A percentile compares a stretch with the other conserved stretches of the same genome.
Evolutionary conservation across 2,797 vertebrate species (phyloP).

Genomic region (Alectoris magna): DNA sequence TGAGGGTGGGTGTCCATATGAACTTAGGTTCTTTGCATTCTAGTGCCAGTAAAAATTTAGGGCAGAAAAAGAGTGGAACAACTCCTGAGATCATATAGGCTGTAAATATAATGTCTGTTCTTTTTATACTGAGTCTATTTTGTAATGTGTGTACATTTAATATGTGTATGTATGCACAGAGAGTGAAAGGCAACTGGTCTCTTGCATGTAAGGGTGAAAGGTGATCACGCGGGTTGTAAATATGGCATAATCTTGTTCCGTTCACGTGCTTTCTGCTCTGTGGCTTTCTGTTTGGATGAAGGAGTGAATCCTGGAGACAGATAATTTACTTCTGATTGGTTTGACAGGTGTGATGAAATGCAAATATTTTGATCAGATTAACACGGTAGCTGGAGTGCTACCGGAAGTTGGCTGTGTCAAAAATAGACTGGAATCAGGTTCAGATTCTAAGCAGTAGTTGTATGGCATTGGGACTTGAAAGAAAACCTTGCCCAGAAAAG

Average conservation of each 20-base stretch:
- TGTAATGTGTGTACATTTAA: not conserved
- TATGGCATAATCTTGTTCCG: conserved; percentile 15
- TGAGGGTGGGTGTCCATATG: not conserved
- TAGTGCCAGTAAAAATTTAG: not conserved
- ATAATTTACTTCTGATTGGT: conserved; percentile 55
- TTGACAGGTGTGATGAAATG: conserved; percentile 69
- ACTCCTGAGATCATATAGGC: not conserved
- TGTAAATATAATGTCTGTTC: not conserved
- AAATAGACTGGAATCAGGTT: conserved; percentile 37
- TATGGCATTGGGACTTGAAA: not conserved
- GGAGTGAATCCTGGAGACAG: not conserved
- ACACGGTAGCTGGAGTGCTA: conserved; percentile 1
- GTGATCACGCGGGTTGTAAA: conserved; percentile 19
- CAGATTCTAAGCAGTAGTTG: conserved; percentile 43
- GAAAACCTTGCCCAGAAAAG: conserved; percentile 3
- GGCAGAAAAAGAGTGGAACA: not conserved
- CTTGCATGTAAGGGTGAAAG: not conserved
- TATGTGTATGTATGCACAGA: not conserved
- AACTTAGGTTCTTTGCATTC: not conserved
- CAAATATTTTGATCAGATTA: conserved; percentile 66
- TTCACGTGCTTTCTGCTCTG: not conserved
- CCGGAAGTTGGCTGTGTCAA: not conserved
- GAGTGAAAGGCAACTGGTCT: not conserved
- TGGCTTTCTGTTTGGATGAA: conserved; percentile 33
- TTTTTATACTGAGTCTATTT: not conserved